Conservation (phyloP, 2,888 invertebrate species). For the Drosophila suboccidentalis region DNA sequence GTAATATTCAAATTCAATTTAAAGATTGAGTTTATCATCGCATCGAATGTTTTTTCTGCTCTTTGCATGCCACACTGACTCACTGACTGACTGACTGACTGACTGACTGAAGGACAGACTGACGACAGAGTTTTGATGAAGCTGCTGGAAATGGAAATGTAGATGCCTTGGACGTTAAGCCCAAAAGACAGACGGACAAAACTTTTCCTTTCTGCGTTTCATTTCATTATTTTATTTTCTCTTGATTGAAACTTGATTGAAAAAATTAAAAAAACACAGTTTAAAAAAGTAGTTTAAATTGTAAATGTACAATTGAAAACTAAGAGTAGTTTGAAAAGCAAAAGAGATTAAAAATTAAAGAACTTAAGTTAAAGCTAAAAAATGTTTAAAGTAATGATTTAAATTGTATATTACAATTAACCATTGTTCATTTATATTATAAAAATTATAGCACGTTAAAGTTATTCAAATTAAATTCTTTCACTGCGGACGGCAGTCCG, state of each 20-base stretch:
- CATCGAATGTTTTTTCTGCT: constrained; percentile 69
- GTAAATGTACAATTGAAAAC: neutral
- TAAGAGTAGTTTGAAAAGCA: constrained; percentile 21
- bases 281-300: constrained; percentile 9
- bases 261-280: constrained; percentile 14
- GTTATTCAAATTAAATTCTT: too few species aligned
- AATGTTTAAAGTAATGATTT: too few species aligned
- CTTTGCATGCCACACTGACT: constrained; percentile 54
- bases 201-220: constrained; percentile 27
- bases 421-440: too few species aligned
- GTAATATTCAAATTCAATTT: constrained; percentile 82
- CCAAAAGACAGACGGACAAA: constrained; percentile 17
- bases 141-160: constrained; percentile 30
- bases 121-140: constrained; percentile 16
- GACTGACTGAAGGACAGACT: constrained; percentile 9
- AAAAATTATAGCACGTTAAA: too few species aligned
- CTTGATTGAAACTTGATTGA: constrained; percentile 2
- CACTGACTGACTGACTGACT: constrained; percentile 14
- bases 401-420: too few species aligned
- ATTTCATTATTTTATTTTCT: constrained; percentile 42
- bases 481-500: too few species aligned
- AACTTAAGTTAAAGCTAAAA: neutral
- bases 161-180: constrained; percentile 1
- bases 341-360: neutral
- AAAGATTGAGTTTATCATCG: constrained; percentile 77